Conservation (phyloP, 2,888 invertebrate species). For the Rugalucina vietnamica region DNA sequence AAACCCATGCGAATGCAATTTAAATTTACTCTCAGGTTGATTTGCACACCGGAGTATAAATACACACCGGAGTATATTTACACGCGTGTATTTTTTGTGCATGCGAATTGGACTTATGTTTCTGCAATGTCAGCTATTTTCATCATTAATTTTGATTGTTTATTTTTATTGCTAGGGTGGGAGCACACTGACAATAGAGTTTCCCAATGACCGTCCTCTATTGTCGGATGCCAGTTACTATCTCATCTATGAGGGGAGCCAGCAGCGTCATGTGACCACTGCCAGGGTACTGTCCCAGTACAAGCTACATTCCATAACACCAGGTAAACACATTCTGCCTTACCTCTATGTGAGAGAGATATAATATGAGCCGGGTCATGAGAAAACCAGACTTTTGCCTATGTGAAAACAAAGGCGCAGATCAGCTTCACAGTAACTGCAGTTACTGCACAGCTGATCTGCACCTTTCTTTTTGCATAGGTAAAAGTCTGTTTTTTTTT, state of each 20-base stretch:
- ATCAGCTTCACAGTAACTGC: too few species aligned
- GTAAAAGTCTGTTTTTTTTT: too few species aligned
- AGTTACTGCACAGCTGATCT: too few species aligned
- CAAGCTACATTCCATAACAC: slow-evolving; percentile 69
- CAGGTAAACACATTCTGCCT: too few species aligned
- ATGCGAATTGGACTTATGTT: too few species aligned
- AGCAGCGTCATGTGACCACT: slow-evolving; percentile 70
- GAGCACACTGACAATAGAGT: slow-evolving; percentile 59
- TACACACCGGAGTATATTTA: not conserved
- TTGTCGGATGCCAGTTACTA: slow-evolving; percentile 59
- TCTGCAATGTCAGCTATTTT: too few species aligned
- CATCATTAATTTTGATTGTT: not conserved
- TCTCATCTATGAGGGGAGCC: slow-evolving; percentile 70
- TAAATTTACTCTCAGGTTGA: not conserved
- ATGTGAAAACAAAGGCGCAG: too few species aligned
- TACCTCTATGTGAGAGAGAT: too few species aligned
- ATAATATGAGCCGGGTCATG: too few species aligned
- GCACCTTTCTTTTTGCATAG: too few species aligned
- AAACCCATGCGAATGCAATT: not conserved
- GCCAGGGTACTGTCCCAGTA: slow-evolving; percentile 59
- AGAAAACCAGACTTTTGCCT: too few species aligned
- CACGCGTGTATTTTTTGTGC: not conserved
- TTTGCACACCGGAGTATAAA: not conserved
- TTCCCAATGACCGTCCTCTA: slow-evolving; percentile 56
- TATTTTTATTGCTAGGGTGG: slow-evolving; percentile 51